A percentile compares a stretch with the other conserved stretches of the same genome.
phyloP scores from a whole-genome alignment of 1,140 invertebrate species.

The Heterodera carotae region DNA sequence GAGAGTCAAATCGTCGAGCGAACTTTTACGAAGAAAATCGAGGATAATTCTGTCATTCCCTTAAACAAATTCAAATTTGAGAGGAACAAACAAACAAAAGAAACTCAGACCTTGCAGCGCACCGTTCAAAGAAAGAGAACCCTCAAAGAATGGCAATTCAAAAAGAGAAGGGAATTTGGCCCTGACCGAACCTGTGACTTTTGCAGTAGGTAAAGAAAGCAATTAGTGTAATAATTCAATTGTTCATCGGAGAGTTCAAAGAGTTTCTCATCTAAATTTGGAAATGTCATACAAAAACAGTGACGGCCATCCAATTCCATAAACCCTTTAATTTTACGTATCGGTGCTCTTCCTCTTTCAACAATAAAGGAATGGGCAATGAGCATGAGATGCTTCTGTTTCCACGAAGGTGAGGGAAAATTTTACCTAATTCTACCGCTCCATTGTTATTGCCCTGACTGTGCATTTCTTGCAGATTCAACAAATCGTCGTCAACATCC shows the following conservation, averaged over 20 bases:
- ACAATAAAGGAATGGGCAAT: too few relatives aligned
- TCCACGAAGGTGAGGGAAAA: too few relatives aligned
- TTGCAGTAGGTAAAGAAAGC: conserved; percentile 43
- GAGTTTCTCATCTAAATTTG: conserved; percentile 36
- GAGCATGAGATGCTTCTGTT: too few relatives aligned
- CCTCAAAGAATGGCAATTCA: conserved; percentile 31
- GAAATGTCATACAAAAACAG: too few relatives aligned
- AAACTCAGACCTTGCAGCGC: conserved; percentile 34
- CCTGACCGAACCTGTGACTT: conserved; percentile 38
- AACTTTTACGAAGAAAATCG: conserved; percentile 49
- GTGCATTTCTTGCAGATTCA: conserved; percentile 35
- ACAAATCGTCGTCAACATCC: conserved; percentile 42
- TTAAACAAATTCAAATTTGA: not conserved
- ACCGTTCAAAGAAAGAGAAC: conserved; percentile 29
- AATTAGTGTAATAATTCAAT: conserved; percentile 49
- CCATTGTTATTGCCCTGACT: not conserved
- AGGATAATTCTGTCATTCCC: conserved; percentile 14
- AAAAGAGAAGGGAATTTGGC: not conserved
- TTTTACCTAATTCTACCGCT: conserved; percentile 11
- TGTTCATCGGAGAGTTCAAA: conserved; percentile 54
- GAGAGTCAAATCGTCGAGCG: conserved; percentile 38
- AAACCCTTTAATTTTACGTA: too few relatives aligned
- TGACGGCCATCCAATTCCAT: too few relatives aligned
- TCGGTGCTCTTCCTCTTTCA: too few relatives aligned
- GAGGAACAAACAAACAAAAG: too few relatives aligned